Base-by-base conservation (phyloP, 2,113 vertebrate genomes). In the Dromas ardeola region DNA sequence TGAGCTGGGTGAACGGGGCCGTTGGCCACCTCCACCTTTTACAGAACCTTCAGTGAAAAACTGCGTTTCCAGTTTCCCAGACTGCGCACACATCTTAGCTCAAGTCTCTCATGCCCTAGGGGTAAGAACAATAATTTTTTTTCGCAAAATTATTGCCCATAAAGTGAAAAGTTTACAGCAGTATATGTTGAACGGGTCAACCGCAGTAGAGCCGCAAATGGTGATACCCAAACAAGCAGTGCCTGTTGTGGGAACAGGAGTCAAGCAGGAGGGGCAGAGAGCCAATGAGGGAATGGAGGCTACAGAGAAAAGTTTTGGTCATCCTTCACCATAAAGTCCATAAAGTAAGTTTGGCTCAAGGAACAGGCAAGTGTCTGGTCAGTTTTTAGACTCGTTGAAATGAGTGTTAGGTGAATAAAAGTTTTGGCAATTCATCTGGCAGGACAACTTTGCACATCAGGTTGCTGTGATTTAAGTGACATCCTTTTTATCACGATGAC, bases 391-490 rank as follows among this genome's bases (percentile, higher is more conserved):
- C 16, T 25, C 13, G 10, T 6, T 86, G 53, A 85, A 88, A 69
- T 6, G 40, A 79, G 17, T 43, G 55, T 76, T 43, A n/a, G 49
- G 13, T 53, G 50, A 92, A 65, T 71, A 82, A 62, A 83, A 95
- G 62, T 94, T 94, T 69, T 55, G 80, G 62, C 56, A 81, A 74
- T 66, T 87, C 71, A 61, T 76, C 61, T 4, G 3, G 53, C 55
- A 67, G 80, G 66, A 93, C 70, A 93, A 82, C 90, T 94, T 86
- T 93, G 73, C 69, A 79, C 70, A 93, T 85, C 86, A 79, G 77
- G 62, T 79, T 85, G 73, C 91, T 91, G 70, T 96, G 88, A 96
- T 97, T 96, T 95, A 97, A 87, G 42, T 73, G 84, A 83, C 95
- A 96, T 59, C 62, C 70, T 85, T 96, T 97, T 90, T 94, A 93